These are phyloP conservation scores for Drosophila busckii DNA, from an alignment of 1,140 invertebrate genomes.

Conservation along the genomic window DNA sequence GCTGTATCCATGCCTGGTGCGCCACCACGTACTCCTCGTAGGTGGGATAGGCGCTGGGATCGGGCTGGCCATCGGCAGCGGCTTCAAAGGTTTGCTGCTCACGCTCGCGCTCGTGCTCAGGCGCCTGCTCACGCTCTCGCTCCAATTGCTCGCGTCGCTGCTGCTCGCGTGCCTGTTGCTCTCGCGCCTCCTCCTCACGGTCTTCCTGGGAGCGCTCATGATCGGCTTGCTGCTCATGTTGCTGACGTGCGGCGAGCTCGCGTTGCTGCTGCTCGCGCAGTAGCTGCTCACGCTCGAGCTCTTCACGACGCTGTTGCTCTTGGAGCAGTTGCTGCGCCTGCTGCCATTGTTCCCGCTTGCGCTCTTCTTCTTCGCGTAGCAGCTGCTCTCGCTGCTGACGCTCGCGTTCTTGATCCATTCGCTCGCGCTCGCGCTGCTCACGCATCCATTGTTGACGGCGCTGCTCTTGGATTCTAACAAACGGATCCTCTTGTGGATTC, in stretches of 20 bases:
- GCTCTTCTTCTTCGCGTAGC: conserved; percentile 1
- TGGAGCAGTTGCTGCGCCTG: conserved; percentile 4
- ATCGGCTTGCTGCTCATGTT: conserved; percentile 16
- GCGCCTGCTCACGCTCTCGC: conserved; percentile 5
- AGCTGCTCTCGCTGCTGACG: conserved; percentile 4
- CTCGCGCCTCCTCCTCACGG: conserved; percentile 9
- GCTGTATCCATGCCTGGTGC: not conserved
- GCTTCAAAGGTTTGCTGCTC: not conserved
- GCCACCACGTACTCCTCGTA: conserved; percentile 28
- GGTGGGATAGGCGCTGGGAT: not conserved
- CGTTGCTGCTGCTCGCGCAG: conserved; percentile 1
- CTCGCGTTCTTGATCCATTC: not conserved
- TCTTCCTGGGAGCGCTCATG: conserved; percentile 4
- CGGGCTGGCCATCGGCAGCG: not conserved
- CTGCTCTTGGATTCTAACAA: conserved; percentile 9
- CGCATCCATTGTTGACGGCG: conserved; percentile 5
- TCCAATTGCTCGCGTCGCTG: conserved; percentile 11
- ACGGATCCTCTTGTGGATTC: conserved; percentile 1
- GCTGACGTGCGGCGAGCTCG: not conserved
- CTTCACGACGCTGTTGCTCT: conserved; percentile 3
- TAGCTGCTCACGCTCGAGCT: conserved; percentile 1
- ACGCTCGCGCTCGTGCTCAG: not conserved
- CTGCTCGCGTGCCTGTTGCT: conserved; percentile 6
- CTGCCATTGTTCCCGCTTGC: conserved; percentile 1
- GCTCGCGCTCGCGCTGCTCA: conserved; percentile 7